Base-by-base conservation (phyloP, 2,888 invertebrate genomes). In the Ochropleura leucogaster region DNA sequence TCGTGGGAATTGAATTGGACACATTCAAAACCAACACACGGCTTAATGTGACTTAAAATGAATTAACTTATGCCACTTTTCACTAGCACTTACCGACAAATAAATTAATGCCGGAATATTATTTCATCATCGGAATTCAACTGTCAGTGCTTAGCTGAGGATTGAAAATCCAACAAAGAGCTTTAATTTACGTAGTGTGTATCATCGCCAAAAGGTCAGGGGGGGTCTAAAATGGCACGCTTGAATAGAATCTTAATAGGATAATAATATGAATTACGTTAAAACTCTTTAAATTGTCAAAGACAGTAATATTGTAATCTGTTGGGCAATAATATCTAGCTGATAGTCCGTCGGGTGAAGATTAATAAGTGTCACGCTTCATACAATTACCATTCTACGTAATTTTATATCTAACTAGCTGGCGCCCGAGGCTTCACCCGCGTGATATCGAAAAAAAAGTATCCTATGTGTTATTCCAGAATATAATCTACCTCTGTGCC, bases 11-110 rank as follows among this genome's bases (percentile, higher is more conserved):
- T 14, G n/a, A 66, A 44, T 5, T 30, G 12, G 2, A 55, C 16
- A 57, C 46, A 59, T 51, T 51, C 18, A 46, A 68, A 77, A 47
- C 44, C 5, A 10, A 8, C 55, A 72, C 59, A 60, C 44, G 30
- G 67, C 47, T 57, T 67, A 66, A n/a, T 5, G 30, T 30, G 42
- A 14, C 47, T 47, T 49, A 12, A 18, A 73, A 49, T 20, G 44
- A 63, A 46, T 62, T 12, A 74, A 57, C 30, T 16, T 66, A n/a
- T 18, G n/a, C 42, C n/a, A 42, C 10, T 42, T 60, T 60, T 60
- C 57, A 59, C 30, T 30, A 40, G 16, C 59, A 40, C 6, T 49
- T 16, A 16, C 16, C 16, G 18, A 40, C 10, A 60, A 9, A 42
- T 6, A 60, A 18, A 60, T 42, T 18, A 18, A 49, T 49, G 42